Evolutionary conservation across 1,140 invertebrate genomes (phyloP).

Genomic region (Drosophila kanapiae): DNA sequence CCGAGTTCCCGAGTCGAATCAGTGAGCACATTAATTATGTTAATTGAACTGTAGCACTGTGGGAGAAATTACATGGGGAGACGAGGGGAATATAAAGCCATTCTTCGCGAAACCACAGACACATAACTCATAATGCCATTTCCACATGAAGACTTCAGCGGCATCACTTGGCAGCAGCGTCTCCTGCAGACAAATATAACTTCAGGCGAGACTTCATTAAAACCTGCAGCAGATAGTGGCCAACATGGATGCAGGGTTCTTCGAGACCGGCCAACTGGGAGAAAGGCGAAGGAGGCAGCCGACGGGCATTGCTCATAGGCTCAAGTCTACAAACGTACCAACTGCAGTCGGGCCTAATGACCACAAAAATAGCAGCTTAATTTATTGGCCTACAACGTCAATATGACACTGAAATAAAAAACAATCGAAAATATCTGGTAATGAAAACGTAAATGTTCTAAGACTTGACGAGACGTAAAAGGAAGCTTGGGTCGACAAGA

Average conservation of each 20-base stretch:
- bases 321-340: conserved; percentile 47
- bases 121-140: conserved; percentile 80
- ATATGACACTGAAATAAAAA: conserved; percentile 17
- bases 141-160: conserved; percentile 62
- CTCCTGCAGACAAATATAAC: conserved; percentile 42
- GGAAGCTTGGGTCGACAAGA: too few relatives aligned
- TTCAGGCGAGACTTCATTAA: conserved; percentile 69
- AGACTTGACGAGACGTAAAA: too few relatives aligned
- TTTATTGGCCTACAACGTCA: conserved; percentile 66
- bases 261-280: conserved; percentile 21
- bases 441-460: too few relatives aligned
- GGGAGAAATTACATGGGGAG: conserved; percentile 15
- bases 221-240: conserved; percentile 48
- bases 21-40: conserved; percentile 73
- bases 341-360: conserved; percentile 73
- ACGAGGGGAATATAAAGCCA: conserved; percentile 39
- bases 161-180: conserved; percentile 15
- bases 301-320: not conserved
- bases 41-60: conserved; percentile 74
- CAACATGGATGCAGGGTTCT: conserved; percentile 5
- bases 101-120: conserved; percentile 44
- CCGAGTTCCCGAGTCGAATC: conserved; percentile 16
- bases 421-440: too few relatives aligned
- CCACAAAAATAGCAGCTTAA: conserved; percentile 77
- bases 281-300: conserved; percentile 7